Percentiles rank a stretch among this genome's conserved stretches.
Evolutionary conservation across 2,797 vertebrate species (phyloP).

Genomic region (Tokudaia tokunoshimensis): DNA sequence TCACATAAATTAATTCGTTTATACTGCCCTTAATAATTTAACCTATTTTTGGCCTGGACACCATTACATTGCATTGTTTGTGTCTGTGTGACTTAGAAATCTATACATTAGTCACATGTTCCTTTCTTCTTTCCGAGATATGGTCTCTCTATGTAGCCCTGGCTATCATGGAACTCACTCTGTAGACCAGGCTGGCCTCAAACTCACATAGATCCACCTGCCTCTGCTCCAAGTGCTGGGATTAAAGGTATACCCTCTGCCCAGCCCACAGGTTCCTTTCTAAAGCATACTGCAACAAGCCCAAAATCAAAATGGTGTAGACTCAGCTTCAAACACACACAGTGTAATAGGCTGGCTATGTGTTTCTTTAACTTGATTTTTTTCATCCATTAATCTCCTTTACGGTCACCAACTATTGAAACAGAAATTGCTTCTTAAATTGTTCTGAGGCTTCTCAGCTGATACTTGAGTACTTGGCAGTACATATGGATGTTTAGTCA

Average conservation of each 20-base stretch:
- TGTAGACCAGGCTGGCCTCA: too few species aligned
- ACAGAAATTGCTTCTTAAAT: background rate
- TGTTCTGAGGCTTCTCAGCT: background rate
- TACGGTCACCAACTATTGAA: background rate
- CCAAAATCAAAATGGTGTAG: background rate
- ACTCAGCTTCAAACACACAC: background rate
- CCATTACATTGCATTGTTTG: background rate
- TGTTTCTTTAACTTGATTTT: background rate
- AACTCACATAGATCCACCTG: too few species aligned
- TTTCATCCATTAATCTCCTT: background rate
- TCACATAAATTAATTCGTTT: constrained; percentile 37
- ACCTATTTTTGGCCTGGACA: constrained; percentile 47
- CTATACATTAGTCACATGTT: background rate
- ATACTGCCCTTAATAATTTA: constrained; percentile 18
- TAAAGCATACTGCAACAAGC: background rate
- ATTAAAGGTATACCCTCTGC: too few species aligned
- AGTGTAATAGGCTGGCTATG: background rate
- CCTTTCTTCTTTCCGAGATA: background rate
- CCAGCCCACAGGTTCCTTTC: background rate
- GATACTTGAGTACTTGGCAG: background rate
- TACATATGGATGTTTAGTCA: background rate
- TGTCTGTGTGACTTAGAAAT: background rate
- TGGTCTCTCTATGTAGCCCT: too few species aligned
- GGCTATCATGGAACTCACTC: too few species aligned
- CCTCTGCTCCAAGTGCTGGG: too few species aligned